A percentile compares a stretch with the other conserved stretches of the same genome.
Conservation (phyloP, 1,140 invertebrate species). For the Papilio polytes region DNA sequence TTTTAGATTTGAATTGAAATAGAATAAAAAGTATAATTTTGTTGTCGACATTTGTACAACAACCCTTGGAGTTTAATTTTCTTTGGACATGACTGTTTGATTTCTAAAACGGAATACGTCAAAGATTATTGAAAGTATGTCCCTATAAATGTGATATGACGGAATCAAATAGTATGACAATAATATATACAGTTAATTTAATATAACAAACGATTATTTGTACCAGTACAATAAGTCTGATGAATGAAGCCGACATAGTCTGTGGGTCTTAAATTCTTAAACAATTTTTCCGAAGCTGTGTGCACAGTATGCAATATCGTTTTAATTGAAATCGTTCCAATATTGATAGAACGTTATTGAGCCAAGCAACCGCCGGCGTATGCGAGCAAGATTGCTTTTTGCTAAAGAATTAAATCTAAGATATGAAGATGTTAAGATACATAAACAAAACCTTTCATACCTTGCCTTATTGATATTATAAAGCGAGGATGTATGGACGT, state of each 20-base stretch:
- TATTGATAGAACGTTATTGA: conserved; percentile 16
- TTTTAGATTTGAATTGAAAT: background rate
- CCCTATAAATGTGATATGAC: too few species aligned
- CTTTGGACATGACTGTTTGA: too few species aligned
- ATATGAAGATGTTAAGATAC: background rate
- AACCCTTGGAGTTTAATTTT: too few species aligned
- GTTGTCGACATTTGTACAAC: too few species aligned
- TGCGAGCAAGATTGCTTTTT: background rate
- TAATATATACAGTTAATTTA: background rate
- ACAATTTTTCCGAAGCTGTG: conserved; percentile 20
- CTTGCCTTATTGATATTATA: too few species aligned
- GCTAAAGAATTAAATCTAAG: background rate
- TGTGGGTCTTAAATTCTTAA: conserved; percentile 10
- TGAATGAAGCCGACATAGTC: background rate
- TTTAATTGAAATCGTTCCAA: conserved; percentile 25
- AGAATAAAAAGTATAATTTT: background rate
- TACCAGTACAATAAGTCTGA: background rate
- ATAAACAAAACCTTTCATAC: background rate
- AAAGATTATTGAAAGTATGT: too few species aligned
- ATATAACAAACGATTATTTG: background rate
- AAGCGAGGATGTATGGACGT: too few species aligned
- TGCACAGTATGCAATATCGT: conserved; percentile 18
- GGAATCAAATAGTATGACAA: too few species aligned
- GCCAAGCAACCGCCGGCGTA: background rate
- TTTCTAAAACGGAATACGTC: too few species aligned